Evolutionary conservation across 2,113 vertebrate species (phyloP).

Genomic region (Corythornis madagascariensis): DNA sequence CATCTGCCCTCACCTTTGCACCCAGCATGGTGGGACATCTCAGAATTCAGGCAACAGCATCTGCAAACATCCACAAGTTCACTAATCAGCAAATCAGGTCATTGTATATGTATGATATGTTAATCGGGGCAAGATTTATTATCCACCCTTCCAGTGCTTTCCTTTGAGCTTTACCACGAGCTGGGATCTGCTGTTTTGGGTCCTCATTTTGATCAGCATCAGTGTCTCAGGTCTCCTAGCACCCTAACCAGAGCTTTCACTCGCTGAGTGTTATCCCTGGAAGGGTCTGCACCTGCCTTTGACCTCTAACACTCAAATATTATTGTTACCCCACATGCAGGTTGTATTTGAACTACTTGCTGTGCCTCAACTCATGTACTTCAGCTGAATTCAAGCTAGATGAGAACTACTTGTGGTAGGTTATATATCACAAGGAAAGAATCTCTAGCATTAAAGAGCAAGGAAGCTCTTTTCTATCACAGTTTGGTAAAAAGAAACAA

Average conservation of each 20-base stretch:
- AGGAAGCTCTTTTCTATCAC: neutral
- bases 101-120: neutral
- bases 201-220: neutral
- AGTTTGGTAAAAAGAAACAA: neutral
- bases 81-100: neutral
- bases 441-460: neutral
- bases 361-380: neutral
- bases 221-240: neutral
- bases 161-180: neutral
- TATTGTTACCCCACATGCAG: neutral
- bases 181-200: neutral
- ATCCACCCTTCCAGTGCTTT: neutral
- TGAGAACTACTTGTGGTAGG: neutral
- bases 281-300: neutral
- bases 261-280: accelerated
- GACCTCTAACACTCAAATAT: accelerated
- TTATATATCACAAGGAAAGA: neutral
- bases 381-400: neutral
- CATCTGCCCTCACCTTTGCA: neutral
- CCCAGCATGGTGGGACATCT: neutral
- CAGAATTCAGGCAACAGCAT: neutral
- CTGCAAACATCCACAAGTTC: neutral
- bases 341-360: neutral
- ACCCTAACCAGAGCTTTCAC: neutral
- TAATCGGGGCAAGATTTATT: neutral